phyloP scores from a whole-genome alignment of 64 coral and sea anemone genomes.

The Montipora capricornis region DNA sequence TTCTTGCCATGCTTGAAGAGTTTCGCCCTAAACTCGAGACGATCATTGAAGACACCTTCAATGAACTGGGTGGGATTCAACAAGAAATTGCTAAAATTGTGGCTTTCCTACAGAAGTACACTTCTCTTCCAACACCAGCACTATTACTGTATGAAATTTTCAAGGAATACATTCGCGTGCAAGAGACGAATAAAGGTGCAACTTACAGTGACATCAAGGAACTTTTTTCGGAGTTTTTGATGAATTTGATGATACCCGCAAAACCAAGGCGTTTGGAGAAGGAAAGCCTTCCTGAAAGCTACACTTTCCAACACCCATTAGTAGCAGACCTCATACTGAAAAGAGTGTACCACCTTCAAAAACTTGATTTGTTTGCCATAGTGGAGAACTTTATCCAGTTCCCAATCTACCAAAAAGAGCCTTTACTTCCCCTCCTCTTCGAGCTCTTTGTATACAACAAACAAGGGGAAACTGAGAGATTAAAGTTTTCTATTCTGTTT shows the following conservation, averaged over 20 bases:
- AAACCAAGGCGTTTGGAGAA: constrained; percentile 14
- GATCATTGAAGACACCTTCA: constrained; percentile 66
- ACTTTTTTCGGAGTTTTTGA: constrained; percentile 42
- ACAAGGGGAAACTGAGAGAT: background rate
- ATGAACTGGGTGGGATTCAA: constrained; percentile 45
- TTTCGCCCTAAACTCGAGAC: constrained; percentile 67
- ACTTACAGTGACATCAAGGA: constrained; percentile 68
- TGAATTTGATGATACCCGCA: constrained; percentile 79
- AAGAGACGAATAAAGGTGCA: background rate
- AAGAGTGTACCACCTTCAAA: constrained; percentile 35
- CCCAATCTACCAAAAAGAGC: constrained; percentile 33
- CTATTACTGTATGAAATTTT: constrained; percentile 60
- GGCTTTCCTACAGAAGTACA: constrained; percentile 70
- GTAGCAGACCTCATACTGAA: constrained; percentile 78
- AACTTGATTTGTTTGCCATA: constrained; percentile 25
- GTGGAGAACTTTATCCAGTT: constrained; percentile 57
- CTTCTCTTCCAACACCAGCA: constrained; percentile 56
- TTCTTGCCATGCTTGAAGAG: constrained; percentile 71
- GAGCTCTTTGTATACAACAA: constrained; percentile 70
- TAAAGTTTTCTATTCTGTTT: constrained; percentile 60
- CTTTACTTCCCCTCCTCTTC: background rate
- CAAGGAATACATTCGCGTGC: constrained; percentile 1
- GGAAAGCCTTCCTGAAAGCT: constrained; percentile 38
- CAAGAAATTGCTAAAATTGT: constrained; percentile 78
- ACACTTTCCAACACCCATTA: constrained; percentile 72